phyloP scores from a whole-genome alignment of 2,113 vertebrate species.

The Bubalus kerabau region DNA sequence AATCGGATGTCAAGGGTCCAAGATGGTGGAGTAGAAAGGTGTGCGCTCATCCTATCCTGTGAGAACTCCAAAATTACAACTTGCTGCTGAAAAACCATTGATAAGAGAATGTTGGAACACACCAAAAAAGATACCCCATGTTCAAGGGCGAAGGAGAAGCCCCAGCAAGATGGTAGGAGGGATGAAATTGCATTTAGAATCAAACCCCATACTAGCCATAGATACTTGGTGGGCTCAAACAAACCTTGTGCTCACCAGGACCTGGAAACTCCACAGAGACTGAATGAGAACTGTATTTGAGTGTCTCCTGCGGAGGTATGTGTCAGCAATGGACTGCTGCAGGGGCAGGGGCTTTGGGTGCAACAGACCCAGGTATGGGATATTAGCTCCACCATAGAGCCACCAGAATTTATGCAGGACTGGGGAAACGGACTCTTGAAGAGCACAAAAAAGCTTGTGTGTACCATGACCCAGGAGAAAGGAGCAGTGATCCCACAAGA shows the following conservation, averaged over 20 bases:
- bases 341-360: neutral
- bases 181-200: neutral
- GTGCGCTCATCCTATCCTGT: neutral
- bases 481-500: neutral
- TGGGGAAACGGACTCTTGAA: neutral
- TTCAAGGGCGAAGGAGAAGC: neutral
- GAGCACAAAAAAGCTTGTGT: neutral
- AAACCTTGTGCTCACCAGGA: neutral
- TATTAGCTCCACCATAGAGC: neutral
- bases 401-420: neutral
- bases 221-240: neutral
- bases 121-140: accelerated
- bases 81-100: neutral
- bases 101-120: neutral
- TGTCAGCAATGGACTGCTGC: neutral
- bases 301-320: neutral
- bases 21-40: neutral
- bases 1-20: neutral
- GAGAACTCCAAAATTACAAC: neutral
- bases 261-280: neutral
- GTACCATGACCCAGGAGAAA: neutral
- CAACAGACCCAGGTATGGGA: neutral
- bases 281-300: neutral
- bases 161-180: neutral
- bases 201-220: neutral